phyloP scores from a whole-genome alignment of 2,113 vertebrate genomes.

The Sclerurus mexicanus region DNA sequence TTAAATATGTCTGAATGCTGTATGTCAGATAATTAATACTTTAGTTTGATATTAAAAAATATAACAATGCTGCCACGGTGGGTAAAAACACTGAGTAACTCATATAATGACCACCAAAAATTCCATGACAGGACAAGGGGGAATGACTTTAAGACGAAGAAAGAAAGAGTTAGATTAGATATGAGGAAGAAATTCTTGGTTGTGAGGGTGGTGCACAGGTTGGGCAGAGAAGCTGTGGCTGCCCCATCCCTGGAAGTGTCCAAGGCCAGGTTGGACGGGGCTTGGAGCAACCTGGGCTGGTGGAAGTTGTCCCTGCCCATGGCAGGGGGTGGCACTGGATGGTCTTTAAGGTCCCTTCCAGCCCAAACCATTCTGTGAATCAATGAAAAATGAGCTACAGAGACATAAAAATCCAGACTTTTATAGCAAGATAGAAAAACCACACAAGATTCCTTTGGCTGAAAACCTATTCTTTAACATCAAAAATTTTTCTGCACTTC shows the following conservation, averaged over 20 bases:
- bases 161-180: background rate
- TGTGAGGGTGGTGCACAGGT: fast-evolving
- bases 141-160: background rate
- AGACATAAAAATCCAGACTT: background rate
- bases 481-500: background rate
- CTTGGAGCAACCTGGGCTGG: background rate
- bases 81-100: background rate
- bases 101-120: background rate
- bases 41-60: background rate
- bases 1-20: background rate
- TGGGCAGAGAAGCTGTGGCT: background rate
- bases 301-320: background rate
- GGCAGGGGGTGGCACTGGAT: background rate
- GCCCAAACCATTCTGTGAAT: background rate
- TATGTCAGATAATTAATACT: background rate
- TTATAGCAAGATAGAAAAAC: background rate
- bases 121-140: background rate
- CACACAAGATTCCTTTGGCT: background rate
- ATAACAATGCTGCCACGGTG: background rate
- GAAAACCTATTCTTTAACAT: background rate
- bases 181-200: background rate
- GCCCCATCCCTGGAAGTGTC: background rate
- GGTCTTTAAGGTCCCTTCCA: background rate
- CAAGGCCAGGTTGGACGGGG: fast-evolving
- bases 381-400: background rate